Conservation (phyloP, 2,113 vertebrate species). For the Mirza zaza region DNA sequence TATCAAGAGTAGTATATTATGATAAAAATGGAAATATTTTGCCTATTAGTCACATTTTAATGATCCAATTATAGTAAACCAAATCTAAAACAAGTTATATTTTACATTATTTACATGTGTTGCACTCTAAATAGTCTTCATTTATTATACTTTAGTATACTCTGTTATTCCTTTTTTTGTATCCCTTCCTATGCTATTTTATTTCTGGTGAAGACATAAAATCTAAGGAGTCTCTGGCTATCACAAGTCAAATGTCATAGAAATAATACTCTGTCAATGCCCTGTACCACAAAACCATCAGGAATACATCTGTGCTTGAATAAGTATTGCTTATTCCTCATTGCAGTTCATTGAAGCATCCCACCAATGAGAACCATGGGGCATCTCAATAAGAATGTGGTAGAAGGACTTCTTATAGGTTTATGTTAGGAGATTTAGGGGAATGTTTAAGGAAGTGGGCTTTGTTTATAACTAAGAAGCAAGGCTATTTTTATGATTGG, state of each 20-base stretch:
- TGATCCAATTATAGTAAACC: not conserved
- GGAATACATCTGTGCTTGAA: not conserved
- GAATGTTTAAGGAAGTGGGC: not conserved
- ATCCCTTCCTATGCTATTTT: not conserved
- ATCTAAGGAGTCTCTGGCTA: not conserved
- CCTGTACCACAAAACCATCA: too few relatives aligned
- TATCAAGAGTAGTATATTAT: not conserved
- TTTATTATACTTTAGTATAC: not conserved
- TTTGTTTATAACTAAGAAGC: not conserved
- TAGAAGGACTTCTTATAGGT: not conserved
- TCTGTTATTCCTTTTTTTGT: not conserved
- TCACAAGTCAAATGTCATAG: not conserved
- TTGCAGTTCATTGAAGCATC: not conserved
- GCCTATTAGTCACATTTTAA: not conserved
- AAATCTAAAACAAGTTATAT: not conserved
- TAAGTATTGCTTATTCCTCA: not conserved
- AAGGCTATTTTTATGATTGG: too few relatives aligned
- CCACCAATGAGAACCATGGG: not conserved
- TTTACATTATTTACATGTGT: not conserved
- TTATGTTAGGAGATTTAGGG: not conserved
- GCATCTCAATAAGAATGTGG: not conserved
- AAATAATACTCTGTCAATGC: not conserved
- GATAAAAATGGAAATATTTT: not conserved
- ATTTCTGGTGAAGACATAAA: not conserved
- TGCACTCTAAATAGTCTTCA: not conserved